phyloP scores from a whole-genome alignment of 2,113 vertebrate genomes.

The Diadophis punctatus region DNA sequence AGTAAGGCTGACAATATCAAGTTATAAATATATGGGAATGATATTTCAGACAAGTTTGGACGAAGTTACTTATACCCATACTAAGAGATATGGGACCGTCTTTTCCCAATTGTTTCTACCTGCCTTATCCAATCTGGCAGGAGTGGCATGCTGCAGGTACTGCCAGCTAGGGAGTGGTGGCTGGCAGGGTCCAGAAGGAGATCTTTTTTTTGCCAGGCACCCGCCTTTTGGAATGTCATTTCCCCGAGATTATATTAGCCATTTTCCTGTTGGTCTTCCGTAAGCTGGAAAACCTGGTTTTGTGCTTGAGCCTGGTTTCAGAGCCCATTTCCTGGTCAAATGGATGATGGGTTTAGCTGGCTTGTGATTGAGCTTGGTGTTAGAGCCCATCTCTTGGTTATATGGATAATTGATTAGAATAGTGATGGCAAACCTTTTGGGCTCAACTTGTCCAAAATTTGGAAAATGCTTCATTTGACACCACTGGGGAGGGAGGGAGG shows the following conservation, averaged over 20 bases:
- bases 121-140: too few species aligned
- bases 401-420: background rate
- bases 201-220: background rate
- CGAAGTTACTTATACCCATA: too few species aligned
- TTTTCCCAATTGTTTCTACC: background rate
- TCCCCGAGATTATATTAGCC: background rate
- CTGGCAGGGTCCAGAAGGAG: background rate
- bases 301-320: background rate
- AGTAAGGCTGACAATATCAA: background rate
- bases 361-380: background rate
- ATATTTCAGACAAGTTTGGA: background rate
- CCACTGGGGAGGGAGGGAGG: too few species aligned
- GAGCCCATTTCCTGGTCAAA: background rate
- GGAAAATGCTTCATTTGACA: too few species aligned
- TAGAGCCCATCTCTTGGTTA: background rate
- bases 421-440: too few species aligned
- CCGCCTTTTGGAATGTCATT: background rate
- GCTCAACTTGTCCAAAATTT: too few species aligned
- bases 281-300: background rate
- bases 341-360: too few species aligned
- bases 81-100: too few species aligned
- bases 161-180: background rate
- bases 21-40: too few species aligned
- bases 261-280: too few species aligned
- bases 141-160: background rate